Conservation (phyloP, 35 echinoderm and acorn worm genomes). For the Apostichopus californicus region DNA sequence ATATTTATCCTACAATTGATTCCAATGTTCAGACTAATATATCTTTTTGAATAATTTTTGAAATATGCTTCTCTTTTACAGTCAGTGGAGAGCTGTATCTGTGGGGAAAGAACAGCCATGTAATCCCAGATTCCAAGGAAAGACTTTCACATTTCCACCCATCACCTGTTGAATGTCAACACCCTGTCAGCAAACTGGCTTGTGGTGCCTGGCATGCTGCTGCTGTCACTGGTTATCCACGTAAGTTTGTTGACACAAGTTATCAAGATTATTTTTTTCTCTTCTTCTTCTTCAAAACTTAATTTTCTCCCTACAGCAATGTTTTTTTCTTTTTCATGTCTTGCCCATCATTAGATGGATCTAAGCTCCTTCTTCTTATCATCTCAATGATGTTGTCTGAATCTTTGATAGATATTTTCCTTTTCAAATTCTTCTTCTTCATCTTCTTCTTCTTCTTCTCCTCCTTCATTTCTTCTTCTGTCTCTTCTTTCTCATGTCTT, state of each 20-base stretch:
- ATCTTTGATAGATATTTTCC: background rate
- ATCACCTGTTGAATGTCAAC: background rate
- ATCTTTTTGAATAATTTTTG: too few species aligned
- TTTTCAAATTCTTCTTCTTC: slow-evolving; percentile 8
- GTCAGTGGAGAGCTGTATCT: slow-evolving; percentile 80
- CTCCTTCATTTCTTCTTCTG: background rate
- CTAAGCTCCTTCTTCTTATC: background rate
- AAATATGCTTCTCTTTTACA: slow-evolving; percentile 20
- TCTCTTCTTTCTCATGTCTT: background rate
- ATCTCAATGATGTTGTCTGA: background rate
- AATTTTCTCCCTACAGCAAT: background rate
- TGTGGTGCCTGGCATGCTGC: slow-evolving; percentile 92
- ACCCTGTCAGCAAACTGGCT: slow-evolving; percentile 56
- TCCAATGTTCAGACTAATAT: too few species aligned
- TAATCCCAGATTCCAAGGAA: slow-evolving; percentile 57
- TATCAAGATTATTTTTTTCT: background rate
- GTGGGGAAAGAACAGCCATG: slow-evolving; percentile 96
- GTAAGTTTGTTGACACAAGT: slow-evolving; percentile 39
- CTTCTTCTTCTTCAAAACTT: background rate
- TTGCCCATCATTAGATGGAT: background rate
- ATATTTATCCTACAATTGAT: too few species aligned
- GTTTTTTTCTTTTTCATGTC: background rate
- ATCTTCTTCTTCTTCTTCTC: background rate
- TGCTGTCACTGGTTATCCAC: slow-evolving; percentile 82
- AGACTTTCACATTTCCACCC: slow-evolving; percentile 44